Base-by-base conservation (phyloP, 1,140 invertebrate species). In the Papilio machaon region DNA sequence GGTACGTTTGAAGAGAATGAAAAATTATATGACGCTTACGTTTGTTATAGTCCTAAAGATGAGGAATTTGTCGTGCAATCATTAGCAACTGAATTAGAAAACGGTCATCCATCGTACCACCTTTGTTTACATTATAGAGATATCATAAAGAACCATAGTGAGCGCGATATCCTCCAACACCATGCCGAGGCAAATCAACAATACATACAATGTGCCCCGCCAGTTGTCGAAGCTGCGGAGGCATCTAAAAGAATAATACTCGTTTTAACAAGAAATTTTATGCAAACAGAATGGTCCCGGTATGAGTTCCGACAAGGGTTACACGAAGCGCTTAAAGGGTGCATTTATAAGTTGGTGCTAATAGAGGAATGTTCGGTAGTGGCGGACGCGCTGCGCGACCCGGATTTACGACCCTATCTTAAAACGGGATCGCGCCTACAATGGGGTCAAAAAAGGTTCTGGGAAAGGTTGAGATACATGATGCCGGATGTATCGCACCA, bases 41-140 rank as follows among this genome's bases (percentile, higher is more conserved):
- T 99, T 5, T 97, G 98, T 82, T 99, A 99, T 94, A 98, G 98
- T 82, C 97, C 98, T 23, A 98, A 98, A 92, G 98, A 99, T 93
- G 97, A 98, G 87, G 97, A 98, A 88, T 98, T 98, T 89, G 97
- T 99, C 0, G 95, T 97, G 43, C 97, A 98, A 84, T 97, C 97
- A 10, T 95, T 99, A 60, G 97, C 97, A 3, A 96, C 96, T 2
- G 97, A 98, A 86, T 92, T 99, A 75, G 98, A 99, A 91, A 97
- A 97, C 81, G 96, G 96, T 3, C 95, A 95, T 54, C 96, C 96
- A 0, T 95, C 96, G 2, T 98, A 98, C 83, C 96, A 98, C 67
- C 95, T 99, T 23, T 99, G 98, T 91, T 96, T 99, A 15, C 97
- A 98, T 90, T 97, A 98, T 90, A 95, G 97, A 67, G 97, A 98